phyloP scores from a whole-genome alignment of 2,888 invertebrate genomes.

The Lepidonotus clava region DNA sequence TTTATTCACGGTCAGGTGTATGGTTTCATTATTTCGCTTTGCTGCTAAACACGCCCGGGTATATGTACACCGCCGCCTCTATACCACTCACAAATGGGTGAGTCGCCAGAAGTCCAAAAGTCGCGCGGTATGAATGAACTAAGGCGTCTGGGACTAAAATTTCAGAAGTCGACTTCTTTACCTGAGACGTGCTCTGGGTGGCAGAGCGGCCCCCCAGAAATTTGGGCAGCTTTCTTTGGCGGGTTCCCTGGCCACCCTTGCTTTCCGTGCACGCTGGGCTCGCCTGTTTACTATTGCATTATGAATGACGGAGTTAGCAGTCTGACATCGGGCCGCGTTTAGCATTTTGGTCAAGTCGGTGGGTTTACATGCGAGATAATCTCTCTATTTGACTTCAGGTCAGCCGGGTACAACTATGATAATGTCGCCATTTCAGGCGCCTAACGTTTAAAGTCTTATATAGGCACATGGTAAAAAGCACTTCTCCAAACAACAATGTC shows the following conservation, averaged over 20 bases:
- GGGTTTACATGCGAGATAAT: constrained; percentile 37
- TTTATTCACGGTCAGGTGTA: neutral
- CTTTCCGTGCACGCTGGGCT: neutral
- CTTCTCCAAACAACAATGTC: constrained; percentile 30
- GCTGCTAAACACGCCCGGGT: neutral
- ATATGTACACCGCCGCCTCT: neutral
- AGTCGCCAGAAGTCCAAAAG: constrained; percentile 11
- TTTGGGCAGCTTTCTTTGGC: constrained; percentile 19
- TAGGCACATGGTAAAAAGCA: constrained; percentile 24
- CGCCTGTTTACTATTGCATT: constrained; percentile 27
- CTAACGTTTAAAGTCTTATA: constrained; percentile 22
- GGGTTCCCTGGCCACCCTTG: neutral
- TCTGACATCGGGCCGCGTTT: neutral
- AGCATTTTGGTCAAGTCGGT: constrained; percentile 44
- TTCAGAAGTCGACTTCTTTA: neutral
- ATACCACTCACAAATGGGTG: neutral
- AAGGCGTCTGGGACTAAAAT: neutral
- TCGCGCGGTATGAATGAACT: constrained; percentile 7
- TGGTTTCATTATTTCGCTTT: constrained; percentile 24
- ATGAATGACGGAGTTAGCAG: constrained; percentile 39
- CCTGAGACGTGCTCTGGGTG: neutral
- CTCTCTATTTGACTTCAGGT: constrained; percentile 48
- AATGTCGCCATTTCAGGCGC: constrained; percentile 47
- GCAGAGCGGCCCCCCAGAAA: neutral
- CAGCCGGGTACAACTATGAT: constrained; percentile 19